These are phyloP conservation scores for Acanthosoma haemorrhoidale DNA, from an alignment of 2,888 invertebrate genomes.

Conservation along the genomic window DNA sequence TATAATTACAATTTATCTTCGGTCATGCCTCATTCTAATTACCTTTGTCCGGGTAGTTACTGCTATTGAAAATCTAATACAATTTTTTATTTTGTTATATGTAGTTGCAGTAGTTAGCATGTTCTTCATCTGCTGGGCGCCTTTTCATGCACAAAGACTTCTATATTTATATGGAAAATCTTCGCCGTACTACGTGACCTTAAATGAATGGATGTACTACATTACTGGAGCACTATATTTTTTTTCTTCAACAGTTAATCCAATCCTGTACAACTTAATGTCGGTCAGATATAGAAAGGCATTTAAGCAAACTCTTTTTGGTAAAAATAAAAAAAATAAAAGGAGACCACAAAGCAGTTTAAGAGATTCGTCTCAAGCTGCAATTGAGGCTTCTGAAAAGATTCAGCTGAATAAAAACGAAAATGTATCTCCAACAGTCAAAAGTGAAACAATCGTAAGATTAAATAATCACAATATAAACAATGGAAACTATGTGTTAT, in stretches of 20 bases:
- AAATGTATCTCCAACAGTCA: background rate
- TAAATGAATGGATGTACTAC: conserved; percentile 74
- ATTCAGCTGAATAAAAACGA: background rate
- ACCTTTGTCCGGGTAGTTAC: no score
- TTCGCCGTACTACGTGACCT: conserved; percentile 55
- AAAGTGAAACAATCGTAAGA: background rate
- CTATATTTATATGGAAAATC: conserved; percentile 69
- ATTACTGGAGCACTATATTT: conserved; percentile 78
- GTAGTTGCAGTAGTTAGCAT: conserved; percentile 87
- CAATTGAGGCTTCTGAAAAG: background rate
- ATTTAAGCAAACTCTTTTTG: conserved; percentile 35
- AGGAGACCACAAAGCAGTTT: background rate
- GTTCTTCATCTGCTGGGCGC: conserved; percentile 94
- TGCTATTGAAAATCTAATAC: no score
- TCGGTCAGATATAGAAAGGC: conserved; percentile 62
- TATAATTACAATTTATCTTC: no score
- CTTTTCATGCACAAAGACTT: conserved; percentile 87
- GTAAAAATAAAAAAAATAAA: background rate
- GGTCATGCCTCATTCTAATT: no score
- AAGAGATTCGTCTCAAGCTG: background rate
- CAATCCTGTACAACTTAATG: conserved; percentile 82
- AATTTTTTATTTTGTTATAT: conserved; percentile 45
- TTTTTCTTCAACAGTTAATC: conserved; percentile 75
- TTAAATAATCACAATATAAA: background rate
- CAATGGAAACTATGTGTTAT: background rate